These are phyloP conservation scores for Araneus ventricosus DNA, from an alignment of 1,140 invertebrate genomes.

Conservation along the genomic window DNA sequence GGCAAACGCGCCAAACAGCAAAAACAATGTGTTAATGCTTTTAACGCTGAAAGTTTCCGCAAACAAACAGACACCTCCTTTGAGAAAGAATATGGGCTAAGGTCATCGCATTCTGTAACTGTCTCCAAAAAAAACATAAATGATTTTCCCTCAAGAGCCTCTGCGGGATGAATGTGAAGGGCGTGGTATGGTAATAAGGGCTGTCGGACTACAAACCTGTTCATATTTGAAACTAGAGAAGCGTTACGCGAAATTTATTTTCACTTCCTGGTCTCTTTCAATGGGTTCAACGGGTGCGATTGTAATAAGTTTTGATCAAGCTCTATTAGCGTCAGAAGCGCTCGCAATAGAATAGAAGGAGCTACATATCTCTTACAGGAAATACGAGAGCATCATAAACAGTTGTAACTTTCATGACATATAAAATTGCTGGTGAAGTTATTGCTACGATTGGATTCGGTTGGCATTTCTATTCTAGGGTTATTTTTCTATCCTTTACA, in stretches of 20 bases:
- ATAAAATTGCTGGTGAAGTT: no score
- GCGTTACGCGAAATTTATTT: background rate
- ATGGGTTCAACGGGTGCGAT: background rate
- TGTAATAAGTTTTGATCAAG: background rate
- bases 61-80: background rate
- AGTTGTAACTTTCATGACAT: no score
- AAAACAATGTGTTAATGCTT: background rate
- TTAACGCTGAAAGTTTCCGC: background rate
- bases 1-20: background rate
- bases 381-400: no score
- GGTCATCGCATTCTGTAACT: background rate
- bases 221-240: background rate
- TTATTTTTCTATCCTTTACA: no score
- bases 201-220: background rate
- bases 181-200: background rate
- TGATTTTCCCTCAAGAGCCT: background rate
- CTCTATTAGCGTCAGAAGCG: background rate
- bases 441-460: no score
- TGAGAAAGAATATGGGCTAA: constrained; percentile 7
- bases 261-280: background rate
- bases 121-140: background rate
- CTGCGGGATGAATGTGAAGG: background rate
- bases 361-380: no score
- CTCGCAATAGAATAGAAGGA: no score
- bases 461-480: no score